These are phyloP conservation scores for Habrosyne pyritoides DNA, from an alignment of 2,888 invertebrate genomes.

Conservation along the genomic window DNA sequence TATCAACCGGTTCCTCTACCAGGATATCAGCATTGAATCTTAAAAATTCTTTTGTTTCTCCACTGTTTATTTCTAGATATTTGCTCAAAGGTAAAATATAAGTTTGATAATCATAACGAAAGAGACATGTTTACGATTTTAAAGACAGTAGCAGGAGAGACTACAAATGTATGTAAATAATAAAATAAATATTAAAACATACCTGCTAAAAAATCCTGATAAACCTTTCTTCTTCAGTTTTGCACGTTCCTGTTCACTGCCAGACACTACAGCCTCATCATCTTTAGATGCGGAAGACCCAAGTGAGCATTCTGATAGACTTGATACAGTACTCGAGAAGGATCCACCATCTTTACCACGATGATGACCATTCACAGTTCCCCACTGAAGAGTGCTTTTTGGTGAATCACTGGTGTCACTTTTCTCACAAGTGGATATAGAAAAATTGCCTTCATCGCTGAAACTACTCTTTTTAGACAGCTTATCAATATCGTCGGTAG, in stretches of 20 bases:
- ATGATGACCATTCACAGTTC: constrained; percentile 76
- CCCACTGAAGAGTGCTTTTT: constrained; percentile 78
- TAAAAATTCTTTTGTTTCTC: no score
- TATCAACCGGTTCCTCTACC: no score
- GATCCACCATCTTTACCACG: constrained; percentile 85
- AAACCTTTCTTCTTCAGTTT: constrained; percentile 85
- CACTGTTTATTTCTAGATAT: no score
- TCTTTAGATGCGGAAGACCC: constrained; percentile 84
- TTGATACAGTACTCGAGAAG: constrained; percentile 88
- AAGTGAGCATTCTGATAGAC: constrained; percentile 87
- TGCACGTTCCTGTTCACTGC: constrained; percentile 57
- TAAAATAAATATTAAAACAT: constrained; percentile 33
- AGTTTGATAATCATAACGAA: no score
- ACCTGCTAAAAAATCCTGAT: constrained; percentile 86
- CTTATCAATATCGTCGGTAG: constrained; percentile 68
- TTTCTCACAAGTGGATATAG: constrained; percentile 78
- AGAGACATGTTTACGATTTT: no score
- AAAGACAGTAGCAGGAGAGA: no score
- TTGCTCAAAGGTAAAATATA: no score
- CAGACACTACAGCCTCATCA: constrained; percentile 58
- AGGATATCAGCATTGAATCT: no score
- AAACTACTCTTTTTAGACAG: constrained; percentile 79
- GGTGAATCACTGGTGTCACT: constrained; percentile 81
- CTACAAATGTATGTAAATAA: no score
- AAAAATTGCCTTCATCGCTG: constrained; percentile 80